Evolutionary conservation across 2,888 invertebrate genomes (phyloP), one percentile per base, ranked within the genome.

Genomic region (Saturnia japonica): DNA sequence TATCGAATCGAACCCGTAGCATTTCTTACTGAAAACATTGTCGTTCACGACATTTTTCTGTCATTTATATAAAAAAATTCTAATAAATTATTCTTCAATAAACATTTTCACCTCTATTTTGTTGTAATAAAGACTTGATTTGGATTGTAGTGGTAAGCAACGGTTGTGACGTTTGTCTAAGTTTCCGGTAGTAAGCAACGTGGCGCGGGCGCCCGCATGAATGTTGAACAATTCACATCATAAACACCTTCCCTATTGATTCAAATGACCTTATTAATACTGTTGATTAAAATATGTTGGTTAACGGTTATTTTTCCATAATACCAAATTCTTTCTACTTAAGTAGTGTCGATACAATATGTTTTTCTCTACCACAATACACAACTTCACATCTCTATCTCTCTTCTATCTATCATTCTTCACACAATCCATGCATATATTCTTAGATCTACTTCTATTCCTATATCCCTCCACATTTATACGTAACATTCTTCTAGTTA

Each of bases 141-240:
- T 19, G 25, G 40, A 68, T 64, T 28, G 6, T 67, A 0, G 25
- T 60, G 4, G 57, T 67, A 14, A 34, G 28, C 57, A 22, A 22
- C 42, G 60, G 54, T 73, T 74, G 71, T 75, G 79, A 81, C 78
- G 74, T 83, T 84, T 76, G 74, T 70, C 60, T 68, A 70, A 70
- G 70, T 72, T 64, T 73, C 72, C 71, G 75, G 73, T 76, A 76
- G 78, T 81, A 81, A 25, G 57, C 25, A 73, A 75, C 73, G 78
- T 72, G 62, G 85, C 85, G 88, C 91, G 91, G 91, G 91, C 83
- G 85, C 93, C 93, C 93, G 93, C 93, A 93, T 91, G 73, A 19
- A 71, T 74, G 79, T 81, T 77, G 81, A 82, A 85, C 85, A 88
- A 89, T 89, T 90, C 88, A 85, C 87, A 83, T 85, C 81, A 85